Evolutionary conservation across 2,797 vertebrate species (phyloP).

Genomic region (Limnodromus scolopaceus): DNA sequence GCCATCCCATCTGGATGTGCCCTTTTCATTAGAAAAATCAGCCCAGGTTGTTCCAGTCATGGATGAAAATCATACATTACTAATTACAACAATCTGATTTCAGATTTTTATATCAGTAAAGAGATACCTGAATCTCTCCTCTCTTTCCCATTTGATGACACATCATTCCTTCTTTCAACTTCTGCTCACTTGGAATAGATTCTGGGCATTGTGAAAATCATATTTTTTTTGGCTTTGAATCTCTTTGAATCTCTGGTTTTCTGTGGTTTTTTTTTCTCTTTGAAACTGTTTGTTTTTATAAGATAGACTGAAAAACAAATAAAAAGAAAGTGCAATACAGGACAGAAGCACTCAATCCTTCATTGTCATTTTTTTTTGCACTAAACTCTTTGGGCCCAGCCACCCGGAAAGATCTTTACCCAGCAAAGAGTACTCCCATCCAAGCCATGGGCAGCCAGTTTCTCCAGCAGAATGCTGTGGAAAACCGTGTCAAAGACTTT

Average conservation of each 20-base stretch:
- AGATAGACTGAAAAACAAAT: neutral
- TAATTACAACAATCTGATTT: neutral
- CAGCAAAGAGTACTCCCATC: neutral
- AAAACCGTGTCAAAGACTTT: neutral
- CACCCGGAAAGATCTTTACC: neutral
- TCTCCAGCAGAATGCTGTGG: neutral
- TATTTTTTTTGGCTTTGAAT: neutral
- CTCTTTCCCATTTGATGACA: neutral
- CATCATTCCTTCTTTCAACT: neutral
- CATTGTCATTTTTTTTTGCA: neutral
- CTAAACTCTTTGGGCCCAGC: neutral
- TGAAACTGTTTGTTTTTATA: neutral
- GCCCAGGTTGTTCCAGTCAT: neutral
- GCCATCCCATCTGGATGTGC: neutral
- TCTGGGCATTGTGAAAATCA: neutral
- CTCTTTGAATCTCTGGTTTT: neutral
- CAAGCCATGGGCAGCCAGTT: neutral
- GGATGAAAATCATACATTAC: neutral
- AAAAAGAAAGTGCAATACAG: neutral
- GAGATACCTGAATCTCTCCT: neutral
- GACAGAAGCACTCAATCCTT: neutral
- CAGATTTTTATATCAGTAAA: neutral
- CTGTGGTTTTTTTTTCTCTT: neutral
- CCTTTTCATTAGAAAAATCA: neutral
- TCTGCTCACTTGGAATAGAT: neutral